Evolutionary conservation across 2,797 vertebrate genomes (phyloP).

Genomic region (Onychomys arenicola): DNA sequence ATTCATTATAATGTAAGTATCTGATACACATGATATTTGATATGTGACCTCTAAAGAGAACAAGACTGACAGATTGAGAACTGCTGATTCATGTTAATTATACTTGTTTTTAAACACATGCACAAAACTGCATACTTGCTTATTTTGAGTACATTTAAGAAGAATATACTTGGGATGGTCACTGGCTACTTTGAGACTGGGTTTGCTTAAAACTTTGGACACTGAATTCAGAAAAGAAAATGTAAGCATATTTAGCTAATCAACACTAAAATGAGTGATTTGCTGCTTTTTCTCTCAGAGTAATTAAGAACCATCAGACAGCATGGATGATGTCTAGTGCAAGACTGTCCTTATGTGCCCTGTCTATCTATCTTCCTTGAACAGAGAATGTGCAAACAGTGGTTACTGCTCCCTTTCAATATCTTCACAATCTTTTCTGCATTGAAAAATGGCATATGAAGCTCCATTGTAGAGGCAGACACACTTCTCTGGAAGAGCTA

Average conservation of each 20-base stretch:
- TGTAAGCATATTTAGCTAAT: not conserved
- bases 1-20: not conserved
- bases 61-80: not conserved
- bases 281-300: not conserved
- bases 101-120: not conserved
- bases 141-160: constrained; percentile 58
- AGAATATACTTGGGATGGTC: not conserved
- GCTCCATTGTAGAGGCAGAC: not conserved
- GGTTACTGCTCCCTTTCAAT: not conserved
- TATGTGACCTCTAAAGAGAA: not conserved
- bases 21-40: not conserved
- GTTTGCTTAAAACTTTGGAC: constrained; percentile 31
- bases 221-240: constrained; percentile 48
- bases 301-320: not conserved
- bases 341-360: not conserved
- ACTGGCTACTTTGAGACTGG: not conserved
- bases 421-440: not conserved
- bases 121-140: not conserved
- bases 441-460: not conserved
- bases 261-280: constrained; percentile 14
- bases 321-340: not conserved
- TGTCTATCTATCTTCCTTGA: too few species aligned
- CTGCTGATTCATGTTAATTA: not conserved
- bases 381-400: not conserved
- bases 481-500: constrained; percentile 7